These are phyloP conservation scores for Brachyptera putata DNA, from an alignment of 2,888 invertebrate species.

Conservation along the genomic window DNA sequence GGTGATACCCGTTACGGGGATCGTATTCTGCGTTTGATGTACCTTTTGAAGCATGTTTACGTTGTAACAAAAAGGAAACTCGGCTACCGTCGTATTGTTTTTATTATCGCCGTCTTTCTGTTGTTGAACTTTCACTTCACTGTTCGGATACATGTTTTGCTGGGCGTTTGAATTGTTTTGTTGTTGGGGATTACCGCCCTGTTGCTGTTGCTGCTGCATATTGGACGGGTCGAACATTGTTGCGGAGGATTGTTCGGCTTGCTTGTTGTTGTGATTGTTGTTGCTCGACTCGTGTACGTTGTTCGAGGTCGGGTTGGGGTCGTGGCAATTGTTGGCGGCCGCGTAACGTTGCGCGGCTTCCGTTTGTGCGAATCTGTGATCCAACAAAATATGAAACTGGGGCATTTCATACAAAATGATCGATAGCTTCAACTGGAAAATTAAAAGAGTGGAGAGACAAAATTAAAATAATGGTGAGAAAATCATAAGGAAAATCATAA, in stretches of 20 bases:
- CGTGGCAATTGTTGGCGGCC: slow-evolving; percentile 29
- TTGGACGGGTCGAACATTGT: slow-evolving; percentile 31
- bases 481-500: background rate
- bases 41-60: slow-evolving; percentile 51
- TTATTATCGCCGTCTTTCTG: slow-evolving; percentile 5
- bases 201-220: slow-evolving; percentile 44
- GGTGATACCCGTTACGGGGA: slow-evolving; percentile 46
- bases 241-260: background rate
- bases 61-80: slow-evolving; percentile 51
- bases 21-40: slow-evolving; percentile 39
- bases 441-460: background rate
- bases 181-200: slow-evolving; percentile 38
- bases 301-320: slow-evolving; percentile 19
- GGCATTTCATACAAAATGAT: background rate
- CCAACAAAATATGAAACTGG: slow-evolving; percentile 22
- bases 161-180: slow-evolving; percentile 29
- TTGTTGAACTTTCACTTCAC: background rate
- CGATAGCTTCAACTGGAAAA: background rate
- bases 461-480: background rate
- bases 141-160: slow-evolving; percentile 23
- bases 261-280: slow-evolving; percentile 8
- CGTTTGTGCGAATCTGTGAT: slow-evolving; percentile 32
- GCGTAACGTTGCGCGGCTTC: no score
- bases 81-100: slow-evolving; percentile 36
- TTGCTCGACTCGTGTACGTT: slow-evolving; percentile 25